Conservation (phyloP, 2,888 invertebrate species). For the Xestia rhomboidea region DNA sequence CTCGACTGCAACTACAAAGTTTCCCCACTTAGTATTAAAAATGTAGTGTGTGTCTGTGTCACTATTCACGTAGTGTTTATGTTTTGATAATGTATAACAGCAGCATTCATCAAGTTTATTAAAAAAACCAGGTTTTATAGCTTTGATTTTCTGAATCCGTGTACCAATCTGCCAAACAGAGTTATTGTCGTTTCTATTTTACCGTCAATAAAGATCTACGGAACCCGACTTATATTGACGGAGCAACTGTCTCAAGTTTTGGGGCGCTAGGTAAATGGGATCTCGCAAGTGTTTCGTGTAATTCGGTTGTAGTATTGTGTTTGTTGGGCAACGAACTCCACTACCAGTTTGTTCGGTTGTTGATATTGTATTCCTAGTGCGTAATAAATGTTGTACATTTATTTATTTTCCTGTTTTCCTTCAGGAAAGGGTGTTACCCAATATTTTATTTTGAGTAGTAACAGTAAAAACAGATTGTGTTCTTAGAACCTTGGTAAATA, state of each 20-base stretch:
- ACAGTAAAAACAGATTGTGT: neutral
- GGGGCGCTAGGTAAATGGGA: conserved; percentile 1
- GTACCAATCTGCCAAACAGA: neutral
- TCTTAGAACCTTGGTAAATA: neutral
- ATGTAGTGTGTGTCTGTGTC: too few relatives aligned
- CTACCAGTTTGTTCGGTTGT: conserved; percentile 20
- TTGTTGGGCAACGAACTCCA: conserved; percentile 24
- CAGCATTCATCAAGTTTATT: neutral
- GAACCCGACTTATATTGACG: conserved; percentile 7
- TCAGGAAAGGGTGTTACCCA: neutral
- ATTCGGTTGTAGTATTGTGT: conserved; percentile 30
- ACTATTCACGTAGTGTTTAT: neutral
- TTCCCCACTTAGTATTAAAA: too few relatives aligned
- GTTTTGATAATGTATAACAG: neutral
- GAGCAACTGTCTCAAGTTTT: conserved; percentile 8
- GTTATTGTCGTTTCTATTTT: conserved; percentile 8
- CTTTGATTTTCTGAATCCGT: neutral
- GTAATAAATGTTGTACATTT: conserved; percentile 21
- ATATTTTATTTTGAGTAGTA: neutral
- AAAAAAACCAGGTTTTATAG: neutral
- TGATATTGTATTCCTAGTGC: conserved; percentile 1
- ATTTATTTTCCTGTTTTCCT: conserved; percentile 9
- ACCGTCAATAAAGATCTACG: neutral
- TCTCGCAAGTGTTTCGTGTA: conserved; percentile 25
- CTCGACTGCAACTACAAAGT: too few relatives aligned